Evolutionary conservation across 2,888 invertebrate species (phyloP).

Genomic region (Drosophila atroscutellata): DNA sequence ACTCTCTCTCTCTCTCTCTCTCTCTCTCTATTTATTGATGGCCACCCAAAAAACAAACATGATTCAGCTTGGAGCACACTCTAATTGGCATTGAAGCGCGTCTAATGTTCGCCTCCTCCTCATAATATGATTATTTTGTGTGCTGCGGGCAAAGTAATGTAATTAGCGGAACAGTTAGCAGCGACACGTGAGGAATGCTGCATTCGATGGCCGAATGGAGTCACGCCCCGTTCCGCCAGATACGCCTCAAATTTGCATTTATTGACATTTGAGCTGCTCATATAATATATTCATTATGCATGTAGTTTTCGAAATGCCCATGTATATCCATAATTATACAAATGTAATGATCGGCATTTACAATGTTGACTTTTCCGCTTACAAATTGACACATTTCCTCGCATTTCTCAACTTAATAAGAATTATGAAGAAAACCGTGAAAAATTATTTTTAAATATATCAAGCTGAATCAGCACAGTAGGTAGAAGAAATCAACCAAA

Average conservation of each 20-base stretch:
- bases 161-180: conserved; percentile 56
- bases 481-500: background rate
- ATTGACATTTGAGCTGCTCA: conserved; percentile 8
- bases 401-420: background rate
- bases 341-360: conserved; percentile 1
- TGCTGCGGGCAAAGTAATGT: conserved; percentile 53
- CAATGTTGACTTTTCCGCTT: background rate
- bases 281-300: background rate
- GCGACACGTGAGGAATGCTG: conserved; percentile 39
- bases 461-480: background rate
- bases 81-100: conserved; percentile 73
- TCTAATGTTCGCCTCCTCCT: conserved; percentile 55
- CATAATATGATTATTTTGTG: conserved; percentile 72
- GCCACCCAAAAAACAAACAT: conserved; percentile 36
- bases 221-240: conserved; percentile 43
- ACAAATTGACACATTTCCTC: background rate
- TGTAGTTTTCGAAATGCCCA: background rate
- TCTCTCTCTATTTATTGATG: background rate
- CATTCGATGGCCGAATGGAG: conserved; percentile 26
- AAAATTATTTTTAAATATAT: background rate
- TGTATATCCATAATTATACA: background rate
- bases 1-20: background rate
- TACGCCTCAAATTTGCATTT: conserved; percentile 27
- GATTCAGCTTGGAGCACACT: conserved; percentile 48
- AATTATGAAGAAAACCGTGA: background rate